Evolutionary conservation across 2,113 vertebrate genomes (phyloP), one percentile per base, ranked within the genome.

Genomic region (Macrotis lagotis): DNA sequence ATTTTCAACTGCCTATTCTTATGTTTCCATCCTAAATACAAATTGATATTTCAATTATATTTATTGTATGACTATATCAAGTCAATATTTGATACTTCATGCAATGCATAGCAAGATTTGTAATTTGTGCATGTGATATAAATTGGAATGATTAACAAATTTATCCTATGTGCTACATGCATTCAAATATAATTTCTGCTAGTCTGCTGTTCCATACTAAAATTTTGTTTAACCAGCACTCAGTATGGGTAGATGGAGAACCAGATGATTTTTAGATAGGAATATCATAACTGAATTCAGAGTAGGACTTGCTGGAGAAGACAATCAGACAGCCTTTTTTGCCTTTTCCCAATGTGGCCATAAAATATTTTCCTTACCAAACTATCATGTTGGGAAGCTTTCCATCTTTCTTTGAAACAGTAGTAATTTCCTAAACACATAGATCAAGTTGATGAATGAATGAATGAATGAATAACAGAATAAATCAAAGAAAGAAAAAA

Each of bases 21-120:
- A 83, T 83, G 66, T 94, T 95, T 93, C 0, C 50, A 90, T 94
- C 92, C 10, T 28, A 94, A 91, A 50, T 91, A 53, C 74, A 93
- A 94, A 51, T 10, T 92, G n/a, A 25, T n/a, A 52, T 92, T 51
- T 90, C 90, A 55, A 90, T 91, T 31, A 89, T 93, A 93, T 7
- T 28, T 88, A 83, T 50, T 48, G 55, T 7, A 59, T 94, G 59
- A 92, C 12, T 8, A 8, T 95, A 53, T 51, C 10, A 9, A 92
- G 6, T 93, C 47, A 52, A 52, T 94, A 92, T 93, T 92, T 94
- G 88, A 25, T 48, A 59, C 91, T 90, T 48, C 83, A 92, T 26
- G 28, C 28, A 48, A 92, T 25, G 2, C 28, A 92, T 37, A 28
- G 52, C 50, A 90, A 92, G 90, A 92, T 74, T 7, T 83, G n/a